Conservation (phyloP, 64 coral and sea anemone species). For the Catalaphyllia jardinei region DNA sequence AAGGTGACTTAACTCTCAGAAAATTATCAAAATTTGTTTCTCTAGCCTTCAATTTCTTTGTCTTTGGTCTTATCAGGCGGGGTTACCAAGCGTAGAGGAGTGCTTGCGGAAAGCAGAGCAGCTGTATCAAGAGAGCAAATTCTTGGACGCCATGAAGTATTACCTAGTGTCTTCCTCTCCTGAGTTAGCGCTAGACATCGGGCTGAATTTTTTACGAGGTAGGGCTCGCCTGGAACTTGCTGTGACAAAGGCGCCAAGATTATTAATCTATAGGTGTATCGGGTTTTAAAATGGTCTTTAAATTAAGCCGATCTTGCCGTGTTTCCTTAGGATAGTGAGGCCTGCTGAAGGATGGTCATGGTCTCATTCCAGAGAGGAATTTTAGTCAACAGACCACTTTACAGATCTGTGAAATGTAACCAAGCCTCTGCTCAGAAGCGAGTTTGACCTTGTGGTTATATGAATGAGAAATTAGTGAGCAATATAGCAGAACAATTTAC, state of each 20-base stretch:
- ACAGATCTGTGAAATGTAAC: too few relatives aligned
- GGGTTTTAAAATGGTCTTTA: not conserved
- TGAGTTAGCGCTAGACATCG: slow-evolving; percentile 88
- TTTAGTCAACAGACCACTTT: too few relatives aligned
- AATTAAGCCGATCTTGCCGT: too few relatives aligned
- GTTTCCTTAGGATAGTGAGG: too few relatives aligned
- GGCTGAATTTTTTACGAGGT: slow-evolving; percentile 92
- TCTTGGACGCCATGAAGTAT: slow-evolving; percentile 80
- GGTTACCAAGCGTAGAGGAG: slow-evolving; percentile 70
- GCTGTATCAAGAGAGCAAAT: slow-evolving; percentile 81
- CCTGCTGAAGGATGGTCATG: too few relatives aligned
- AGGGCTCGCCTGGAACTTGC: not conserved
- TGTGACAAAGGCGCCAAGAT: not conserved
- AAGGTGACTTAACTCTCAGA: slow-evolving; percentile 56
- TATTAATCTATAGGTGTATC: not conserved
- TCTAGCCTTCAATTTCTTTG: not conserved
- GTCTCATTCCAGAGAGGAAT: too few relatives aligned
- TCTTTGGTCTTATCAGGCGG: slow-evolving; percentile 57
- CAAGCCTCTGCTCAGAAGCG: too few relatives aligned
- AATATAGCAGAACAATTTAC: too few relatives aligned
- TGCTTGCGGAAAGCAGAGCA: slow-evolving; percentile 91
- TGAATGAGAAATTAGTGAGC: too few relatives aligned
- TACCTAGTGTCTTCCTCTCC: slow-evolving; percentile 82
- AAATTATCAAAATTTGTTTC: not conserved
- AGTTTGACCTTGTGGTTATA: too few relatives aligned